Evolutionary conservation across 2,113 vertebrate genomes (phyloP).

Genomic region (Hucho hucho): DNA sequence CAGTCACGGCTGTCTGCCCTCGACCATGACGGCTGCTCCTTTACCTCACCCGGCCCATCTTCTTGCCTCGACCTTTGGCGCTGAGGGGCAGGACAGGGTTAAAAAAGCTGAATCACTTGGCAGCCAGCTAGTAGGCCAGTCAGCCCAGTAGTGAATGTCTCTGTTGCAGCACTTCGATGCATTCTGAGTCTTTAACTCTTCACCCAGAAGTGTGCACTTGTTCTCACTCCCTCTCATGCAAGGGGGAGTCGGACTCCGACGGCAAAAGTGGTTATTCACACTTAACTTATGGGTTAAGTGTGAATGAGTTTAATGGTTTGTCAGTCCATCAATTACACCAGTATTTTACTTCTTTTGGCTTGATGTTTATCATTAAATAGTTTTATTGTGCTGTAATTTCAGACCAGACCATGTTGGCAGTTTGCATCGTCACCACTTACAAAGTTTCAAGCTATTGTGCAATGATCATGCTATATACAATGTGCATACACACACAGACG

Average conservation of each 20-base stretch:
- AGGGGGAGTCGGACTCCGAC: too few species aligned
- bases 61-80: slow-evolving; percentile 73
- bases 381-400: not conserved
- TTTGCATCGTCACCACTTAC: not conserved
- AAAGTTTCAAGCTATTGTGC: not conserved
- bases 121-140: not conserved
- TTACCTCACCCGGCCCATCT: slow-evolving; percentile 68
- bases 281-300: not conserved
- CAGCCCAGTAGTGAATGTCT: not conserved
- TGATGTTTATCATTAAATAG: not conserved
- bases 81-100: slow-evolving; percentile 39
- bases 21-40: slow-evolving; percentile 23
- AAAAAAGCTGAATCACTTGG: not conserved
- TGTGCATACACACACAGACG: slow-evolving; percentile 1
- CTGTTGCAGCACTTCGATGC: not conserved
- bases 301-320: not conserved
- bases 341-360: slow-evolving; percentile 1
- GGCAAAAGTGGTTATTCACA: too few species aligned
- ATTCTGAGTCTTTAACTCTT: too few species aligned
- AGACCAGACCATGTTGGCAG: not conserved
- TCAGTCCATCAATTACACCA: not conserved
- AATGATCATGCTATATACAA: not conserved
- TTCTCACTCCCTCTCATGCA: too few species aligned
- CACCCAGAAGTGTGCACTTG: too few species aligned
- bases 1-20: not conserved